Evolutionary conservation across 2,113 vertebrate genomes (phyloP), one percentile per base, ranked within the genome.

Genomic region (Rissa tridactyla): DNA sequence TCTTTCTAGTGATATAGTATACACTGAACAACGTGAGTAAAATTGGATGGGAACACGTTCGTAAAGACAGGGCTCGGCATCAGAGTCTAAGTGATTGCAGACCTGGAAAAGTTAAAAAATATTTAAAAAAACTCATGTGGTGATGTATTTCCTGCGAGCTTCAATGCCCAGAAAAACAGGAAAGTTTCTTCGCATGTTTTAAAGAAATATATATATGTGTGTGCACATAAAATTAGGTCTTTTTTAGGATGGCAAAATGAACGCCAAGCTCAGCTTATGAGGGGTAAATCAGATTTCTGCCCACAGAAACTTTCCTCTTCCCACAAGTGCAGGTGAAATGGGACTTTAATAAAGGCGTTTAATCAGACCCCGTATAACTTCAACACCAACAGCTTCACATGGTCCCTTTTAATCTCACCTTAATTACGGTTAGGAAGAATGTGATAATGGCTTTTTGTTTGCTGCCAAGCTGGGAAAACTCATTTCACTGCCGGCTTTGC

Each of bases 111-210:
- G 18, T 17, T 10, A 65, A 91, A 94, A 58, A n/a, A 25, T 10
- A 38, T 42, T 54, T 9, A 27, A 32, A 89, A 46, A 72, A 40
- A 11, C 11, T 82, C 30, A 42, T 30, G 18, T 36, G 26, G 38
- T 90, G 82, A 90, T 95, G 92, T 76, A 89, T 87, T 96, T 98
- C 95, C 84, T 97, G 92, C 66, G 52, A 40, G 54, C 70, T 73
- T 91, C 14, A 9, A 44, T 49, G 57, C 85, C 86, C 54, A 91
- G 96, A 83, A 97, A 98, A 97, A 82, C 97, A 98, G 97, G 86
- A 94, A 98, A 73, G 90, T 90, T 89, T 62, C 71, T 80, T 86
- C 11, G 34, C 34, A 7, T 44, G 51, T 17, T 40, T 73, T 92
- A 78, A 78, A 54, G 40, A 34, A 76, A 65, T 66, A 47, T 17